These are phyloP conservation scores for Zophobas morio DNA, from an alignment of 1,140 invertebrate species.

Conservation along the genomic window DNA sequence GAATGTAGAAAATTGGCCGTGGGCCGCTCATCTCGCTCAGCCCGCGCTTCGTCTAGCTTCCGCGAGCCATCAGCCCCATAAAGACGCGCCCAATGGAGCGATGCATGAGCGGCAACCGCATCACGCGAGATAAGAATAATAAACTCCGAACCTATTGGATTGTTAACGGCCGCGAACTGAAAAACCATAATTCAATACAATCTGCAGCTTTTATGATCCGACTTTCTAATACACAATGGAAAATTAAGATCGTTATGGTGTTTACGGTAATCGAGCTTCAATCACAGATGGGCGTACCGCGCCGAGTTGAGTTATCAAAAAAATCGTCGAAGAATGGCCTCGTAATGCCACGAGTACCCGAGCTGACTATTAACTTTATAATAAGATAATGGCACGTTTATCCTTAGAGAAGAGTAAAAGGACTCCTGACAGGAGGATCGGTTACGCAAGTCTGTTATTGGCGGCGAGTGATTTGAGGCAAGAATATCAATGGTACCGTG, in stretches of 20 bases:
- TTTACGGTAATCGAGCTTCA: constrained; percentile 34
- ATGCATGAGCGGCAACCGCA: not conserved
- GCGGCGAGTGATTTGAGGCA: constrained; percentile 1
- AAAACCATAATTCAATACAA: not conserved
- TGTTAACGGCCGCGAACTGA: not conserved
- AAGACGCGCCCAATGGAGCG: not conserved
- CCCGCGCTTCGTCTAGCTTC: too few relatives aligned
- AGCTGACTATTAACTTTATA: not conserved
- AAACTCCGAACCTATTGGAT: not conserved
- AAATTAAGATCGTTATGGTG: constrained; percentile 35
- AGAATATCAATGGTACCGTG: constrained; percentile 28
- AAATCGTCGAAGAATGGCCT: constrained; percentile 9
- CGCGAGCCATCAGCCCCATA: not conserved
- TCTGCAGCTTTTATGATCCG: not conserved
- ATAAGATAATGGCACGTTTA: not conserved
- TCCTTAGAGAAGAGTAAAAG: constrained; percentile 34
- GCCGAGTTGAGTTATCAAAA: not conserved
- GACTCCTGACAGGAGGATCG: constrained; percentile 7
- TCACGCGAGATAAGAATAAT: not conserved
- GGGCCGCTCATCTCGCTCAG: too few relatives aligned
- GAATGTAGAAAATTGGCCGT: too few relatives aligned
- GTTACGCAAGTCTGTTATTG: constrained; percentile 7
- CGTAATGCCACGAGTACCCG: not conserved
- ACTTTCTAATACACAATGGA: constrained; percentile 18
- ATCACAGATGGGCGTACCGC: constrained; percentile 7